Conservation (phyloP, 2,797 vertebrate species). For the Artibeus lituratus region DNA sequence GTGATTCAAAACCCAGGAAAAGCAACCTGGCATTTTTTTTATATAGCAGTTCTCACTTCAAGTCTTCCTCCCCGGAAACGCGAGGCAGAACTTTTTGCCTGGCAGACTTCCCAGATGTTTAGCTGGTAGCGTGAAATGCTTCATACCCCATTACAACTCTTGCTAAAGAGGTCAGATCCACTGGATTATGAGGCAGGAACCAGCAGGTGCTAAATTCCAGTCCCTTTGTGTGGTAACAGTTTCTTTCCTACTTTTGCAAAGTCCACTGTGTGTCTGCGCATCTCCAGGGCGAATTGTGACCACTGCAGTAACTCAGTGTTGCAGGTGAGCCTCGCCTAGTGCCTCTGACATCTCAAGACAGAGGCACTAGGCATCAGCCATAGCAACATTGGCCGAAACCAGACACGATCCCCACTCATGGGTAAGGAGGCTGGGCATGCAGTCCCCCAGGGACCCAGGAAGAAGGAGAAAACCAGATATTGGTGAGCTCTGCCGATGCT, state of each 20-base stretch:
- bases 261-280: not conserved
- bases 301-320: not conserved
- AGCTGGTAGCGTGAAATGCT: not conserved
- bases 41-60: not conserved
- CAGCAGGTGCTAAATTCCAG: not conserved
- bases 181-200: not conserved
- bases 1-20: slow-evolving; percentile 7
- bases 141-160: not conserved
- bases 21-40: not conserved
- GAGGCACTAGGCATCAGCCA: too few relatives aligned
- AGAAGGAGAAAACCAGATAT: not conserved
- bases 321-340: not conserved
- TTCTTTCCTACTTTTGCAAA: not conserved
- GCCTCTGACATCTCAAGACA: not conserved
- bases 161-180: not conserved
- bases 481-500: not conserved
- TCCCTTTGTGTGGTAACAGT: not conserved
- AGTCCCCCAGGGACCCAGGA: not conserved
- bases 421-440: not conserved
- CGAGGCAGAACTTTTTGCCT: not conserved
- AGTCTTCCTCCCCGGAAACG: not conserved
- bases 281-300: not conserved
- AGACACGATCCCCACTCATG: not conserved
- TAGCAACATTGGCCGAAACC: not conserved
- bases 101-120: not conserved